Base-by-base conservation (phyloP, 2,888 invertebrate genomes). In the Cheilosia grossa region DNA sequence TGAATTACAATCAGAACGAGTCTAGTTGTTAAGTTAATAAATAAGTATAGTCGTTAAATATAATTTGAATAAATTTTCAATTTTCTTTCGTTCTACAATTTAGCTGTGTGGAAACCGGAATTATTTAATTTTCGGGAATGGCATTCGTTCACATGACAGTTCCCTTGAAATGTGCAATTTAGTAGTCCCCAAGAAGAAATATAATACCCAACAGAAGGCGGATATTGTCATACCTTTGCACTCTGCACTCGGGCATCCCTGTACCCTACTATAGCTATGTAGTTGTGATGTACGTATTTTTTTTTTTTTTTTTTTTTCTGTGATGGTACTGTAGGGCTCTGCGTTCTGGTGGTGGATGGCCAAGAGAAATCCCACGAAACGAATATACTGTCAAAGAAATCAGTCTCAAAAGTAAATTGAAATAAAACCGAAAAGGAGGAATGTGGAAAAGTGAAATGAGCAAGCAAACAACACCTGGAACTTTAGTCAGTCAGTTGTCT, bases 181-280 rank as follows among this genome's bases (percentile, higher is more conserved):
- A 37, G 63, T 59, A 37, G 63, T 59, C 51, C 67, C 58, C 30
- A 53, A 54, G 47, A 67, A 42, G 82, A 83, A 79, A 83, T 74
- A 44, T 74, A 74, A 83, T 83, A 83, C 58, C 69, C 53, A 61
- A 13, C 64, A 53, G 56, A 63, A 69, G 63, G 63, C 82, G 79
- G 79, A 83, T 83, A 83, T 79, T 73, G 82, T 74, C 78, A 74
- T 64, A 83, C 78, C 78, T 79, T 63, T 79, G 73, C 63, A 80
- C 64, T 79, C 64, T 79, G 70, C 70, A 81, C 75, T 82, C 64
- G 24, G 70, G 82, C 63, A 77, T 75, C 82, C 58, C 58, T 82
- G 49, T 44, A 42, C 44, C 44, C 17, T 44, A 17, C 7, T 17
- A 47, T 47, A n/a, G 44, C 53, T 56, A 49, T 64, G 51, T 49